Base-by-base conservation (phyloP, 2,113 vertebrate species). In the Zosterops japonicus region DNA sequence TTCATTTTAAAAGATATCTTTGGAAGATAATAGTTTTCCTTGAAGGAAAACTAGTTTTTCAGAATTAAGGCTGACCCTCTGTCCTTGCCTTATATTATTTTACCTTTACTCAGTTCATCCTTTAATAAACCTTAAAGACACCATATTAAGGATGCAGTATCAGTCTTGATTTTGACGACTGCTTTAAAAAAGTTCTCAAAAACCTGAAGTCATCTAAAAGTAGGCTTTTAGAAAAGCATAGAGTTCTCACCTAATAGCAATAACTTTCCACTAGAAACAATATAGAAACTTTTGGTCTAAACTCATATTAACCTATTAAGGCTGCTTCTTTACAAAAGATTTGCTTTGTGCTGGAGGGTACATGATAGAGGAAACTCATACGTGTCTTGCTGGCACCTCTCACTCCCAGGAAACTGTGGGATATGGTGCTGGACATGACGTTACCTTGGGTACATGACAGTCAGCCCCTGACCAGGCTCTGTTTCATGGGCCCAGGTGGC, bases 391-490 rank as follows among this genome's bases (percentile, higher is more conserved):
- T 98, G 96, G 96, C 95, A 96, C 90, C 92, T 92, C 88, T 95
- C 29, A 2, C 98, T 98, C 99, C 98, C 99, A 99, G 99, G 98
- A 99, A 99, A 99, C 96, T 98, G 99, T 99, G 99, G 99, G 99
- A 99, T 97, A 97, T 99, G 98, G 98, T 98, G 98, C 98, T 98
- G 98, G 99, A 99, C 98, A 98, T 99, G 99, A 98, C 99, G 99
- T 99, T 99, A 98, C 99, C 99, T 99, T 99, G 99, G 98, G 98
- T 99, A 99, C 99, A 99, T 99, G 99, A 99, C 98, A 99, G 98
- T 99, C 99, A 99, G 99, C 99, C 99, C 99, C 99, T 97, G 99
- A 99, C 99, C 99, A 99, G 99, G 98, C 97, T 98, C 98, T 98
- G 98, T 98, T 98, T 97, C 93, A 95, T 16, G 96, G 94, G 94